phyloP scores from a whole-genome alignment of 2,888 invertebrate species.

The Quadroppia sp. region DNA sequence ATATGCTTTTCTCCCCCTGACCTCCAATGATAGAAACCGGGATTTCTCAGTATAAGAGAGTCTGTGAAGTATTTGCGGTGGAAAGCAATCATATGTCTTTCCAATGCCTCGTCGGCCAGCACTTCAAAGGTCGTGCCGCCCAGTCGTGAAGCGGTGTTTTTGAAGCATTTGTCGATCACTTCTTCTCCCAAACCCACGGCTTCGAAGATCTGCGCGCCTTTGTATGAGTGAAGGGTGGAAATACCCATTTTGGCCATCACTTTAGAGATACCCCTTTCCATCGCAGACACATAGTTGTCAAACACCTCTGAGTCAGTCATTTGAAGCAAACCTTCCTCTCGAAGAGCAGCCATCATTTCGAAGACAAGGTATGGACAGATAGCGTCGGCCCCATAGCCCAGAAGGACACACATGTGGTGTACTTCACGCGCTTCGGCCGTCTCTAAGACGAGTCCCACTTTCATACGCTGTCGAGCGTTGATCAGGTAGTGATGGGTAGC shows the following conservation, averaged over 20 bases:
- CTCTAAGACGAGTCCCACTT: constrained; percentile 88
- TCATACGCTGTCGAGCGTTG: constrained; percentile 90
- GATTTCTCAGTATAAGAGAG: constrained; percentile 71
- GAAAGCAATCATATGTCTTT: constrained; percentile 68
- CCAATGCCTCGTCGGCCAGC: constrained; percentile 76
- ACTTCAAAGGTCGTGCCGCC: constrained; percentile 89
- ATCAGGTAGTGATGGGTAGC: constrained; percentile 94
- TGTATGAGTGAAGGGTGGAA: constrained; percentile 95
- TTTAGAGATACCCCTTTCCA: constrained; percentile 79
- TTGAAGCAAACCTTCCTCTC: constrained; percentile 75
- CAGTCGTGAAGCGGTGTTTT: constrained; percentile 66
- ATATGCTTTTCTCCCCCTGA: constrained; percentile 97
- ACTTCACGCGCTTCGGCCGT: constrained; percentile 86
- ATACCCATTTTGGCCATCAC: constrained; percentile 99
- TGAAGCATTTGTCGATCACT: constrained; percentile 90
- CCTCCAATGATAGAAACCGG: constrained; percentile 95
- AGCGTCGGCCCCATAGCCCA: constrained; percentile 96
- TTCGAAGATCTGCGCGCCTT: constrained; percentile 98
- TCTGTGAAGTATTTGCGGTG: constrained; percentile 67
- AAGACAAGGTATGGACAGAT: constrained; percentile 95
- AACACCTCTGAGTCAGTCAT: constrained; percentile 76
- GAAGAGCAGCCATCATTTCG: constrained; percentile 79
- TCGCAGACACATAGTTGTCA: constrained; percentile 79
- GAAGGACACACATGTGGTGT: constrained; percentile 89
- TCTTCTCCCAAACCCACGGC: constrained; percentile 91